Base-by-base conservation (phyloP, 2,113 vertebrate species). In the Diglossa brunneiventris region DNA sequence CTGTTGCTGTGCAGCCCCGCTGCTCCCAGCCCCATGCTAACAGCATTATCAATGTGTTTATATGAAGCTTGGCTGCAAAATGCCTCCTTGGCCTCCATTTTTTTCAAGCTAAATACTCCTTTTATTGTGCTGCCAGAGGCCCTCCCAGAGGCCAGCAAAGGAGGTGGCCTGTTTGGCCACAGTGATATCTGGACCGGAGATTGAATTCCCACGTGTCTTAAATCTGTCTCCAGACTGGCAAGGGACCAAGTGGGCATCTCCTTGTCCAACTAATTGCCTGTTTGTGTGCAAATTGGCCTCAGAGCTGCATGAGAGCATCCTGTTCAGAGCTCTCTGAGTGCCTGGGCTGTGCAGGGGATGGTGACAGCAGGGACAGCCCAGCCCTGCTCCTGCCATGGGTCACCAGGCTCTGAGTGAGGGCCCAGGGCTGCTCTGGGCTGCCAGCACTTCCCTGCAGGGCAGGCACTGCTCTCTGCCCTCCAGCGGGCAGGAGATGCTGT, bases 81-180 rank as follows among this genome's bases (percentile, higher is more conserved):
- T 2, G 53, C 68, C 93, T 94, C 94, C 47, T 95, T n/a, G 0
- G 68, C 72, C 61, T 70, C 83, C 31, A 92, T 75, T 6, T 86
- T 94, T 94, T 81, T 53, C 69, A 30, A 52, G 47, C 76, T 94
- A 95, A 97, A 96, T 90, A 8, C 68, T 88, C 62, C 92, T 93
- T 90, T 94, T 92, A 74, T 81, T 92, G 93, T 70, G 85, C 92
- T 96, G 95, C 96, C 95, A 94, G 90, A 56, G 83, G 68, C 82
- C 81, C 33, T 93, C 75, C 64, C 66, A 55, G 75, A 63, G 93
- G 87, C 70, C 70, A 69, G 80, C 2, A 5, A 18, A 92, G 90
- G 93, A 95, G 79, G 68, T 89, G 95, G 85, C 88, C 82, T 74
- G 47, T 42, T 90, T 95, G 96, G 83, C 94, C 87, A 47, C 52